Conservation (phyloP, 2,797 vertebrate genomes). For the Chromobotia macracanthus region DNA sequence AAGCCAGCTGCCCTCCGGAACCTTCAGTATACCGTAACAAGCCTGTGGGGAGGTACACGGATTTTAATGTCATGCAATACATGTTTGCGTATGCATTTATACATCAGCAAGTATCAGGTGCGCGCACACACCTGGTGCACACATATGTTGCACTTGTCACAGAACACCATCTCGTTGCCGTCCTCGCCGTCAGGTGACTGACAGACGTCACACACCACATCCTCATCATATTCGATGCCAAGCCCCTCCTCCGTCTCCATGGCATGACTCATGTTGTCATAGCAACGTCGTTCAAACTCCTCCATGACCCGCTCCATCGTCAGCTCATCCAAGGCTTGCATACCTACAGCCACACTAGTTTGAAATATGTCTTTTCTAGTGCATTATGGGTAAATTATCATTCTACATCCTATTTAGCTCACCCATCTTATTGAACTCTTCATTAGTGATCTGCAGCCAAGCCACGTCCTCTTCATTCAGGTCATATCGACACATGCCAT, state of each 20-base stretch:
- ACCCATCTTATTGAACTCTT: constrained; percentile 93
- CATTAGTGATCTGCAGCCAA: constrained; percentile 89
- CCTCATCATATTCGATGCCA: constrained; percentile 97
- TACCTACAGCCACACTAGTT: constrained; percentile 71
- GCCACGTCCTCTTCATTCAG: constrained; percentile 88
- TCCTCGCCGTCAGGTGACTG: constrained; percentile 96
- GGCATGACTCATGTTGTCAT: constrained; percentile 94
- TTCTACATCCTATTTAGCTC: constrained; percentile 61
- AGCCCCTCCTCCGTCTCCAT: constrained; percentile 95
- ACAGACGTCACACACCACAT: constrained; percentile 96
- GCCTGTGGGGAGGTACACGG: constrained; percentile 76
- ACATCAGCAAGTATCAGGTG: background rate
- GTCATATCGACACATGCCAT: constrained; percentile 90
- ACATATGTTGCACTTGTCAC: constrained; percentile 98
- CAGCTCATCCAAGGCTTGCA: constrained; percentile 86
- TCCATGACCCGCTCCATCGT: constrained; percentile 93
- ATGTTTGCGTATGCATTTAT: constrained; percentile 5
- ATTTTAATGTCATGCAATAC: background rate
- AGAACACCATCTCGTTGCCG: constrained; percentile 99
- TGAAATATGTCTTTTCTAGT: background rate
- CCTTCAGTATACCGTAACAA: constrained; percentile 97
- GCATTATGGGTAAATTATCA: background rate
- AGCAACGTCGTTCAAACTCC: constrained; percentile 90
- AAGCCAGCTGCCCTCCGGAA: constrained; percentile 96
- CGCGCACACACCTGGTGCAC: constrained; percentile 85